Conservation (phyloP, 2,113 vertebrate species). For the Oreotragus oreotragus region DNA sequence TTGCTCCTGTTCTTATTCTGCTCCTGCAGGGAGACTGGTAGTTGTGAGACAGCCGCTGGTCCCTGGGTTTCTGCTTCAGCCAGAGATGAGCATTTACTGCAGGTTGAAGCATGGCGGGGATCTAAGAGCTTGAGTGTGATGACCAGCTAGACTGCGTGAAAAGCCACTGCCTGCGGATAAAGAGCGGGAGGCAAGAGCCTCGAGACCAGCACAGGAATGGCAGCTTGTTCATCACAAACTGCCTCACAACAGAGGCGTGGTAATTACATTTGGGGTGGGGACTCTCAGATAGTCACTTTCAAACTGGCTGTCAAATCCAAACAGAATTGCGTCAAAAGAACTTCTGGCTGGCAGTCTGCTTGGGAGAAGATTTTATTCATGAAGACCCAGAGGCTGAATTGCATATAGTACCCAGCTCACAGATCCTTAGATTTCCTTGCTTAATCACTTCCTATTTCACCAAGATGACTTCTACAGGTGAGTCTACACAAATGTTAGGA, state of each 20-base stretch:
- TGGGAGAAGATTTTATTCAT: neutral
- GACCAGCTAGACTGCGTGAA: neutral
- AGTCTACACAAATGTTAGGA: neutral
- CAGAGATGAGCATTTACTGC: neutral
- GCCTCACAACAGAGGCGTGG: neutral
- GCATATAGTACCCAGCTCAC: neutral
- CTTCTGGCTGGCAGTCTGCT: neutral
- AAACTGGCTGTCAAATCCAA: neutral
- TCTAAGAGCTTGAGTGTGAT: neutral
- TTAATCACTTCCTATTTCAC: neutral
- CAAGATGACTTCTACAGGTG: neutral
- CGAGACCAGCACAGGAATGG: no score
- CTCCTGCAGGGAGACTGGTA: neutral
- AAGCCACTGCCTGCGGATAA: neutral
- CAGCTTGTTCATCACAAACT: neutral
- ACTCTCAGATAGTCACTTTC: neutral
- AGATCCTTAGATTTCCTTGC: neutral
- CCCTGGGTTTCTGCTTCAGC: neutral
- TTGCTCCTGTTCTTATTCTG: accelerated
- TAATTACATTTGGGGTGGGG: neutral
- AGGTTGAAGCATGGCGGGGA: neutral
- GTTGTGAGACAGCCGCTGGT: neutral
- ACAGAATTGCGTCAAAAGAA: neutral
- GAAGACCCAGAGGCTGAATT: neutral
- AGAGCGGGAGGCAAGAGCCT: neutral